These are phyloP conservation scores for Mallateleia sp. DNA, from an alignment of 2,888 invertebrate species.

Conservation along the genomic window DNA sequence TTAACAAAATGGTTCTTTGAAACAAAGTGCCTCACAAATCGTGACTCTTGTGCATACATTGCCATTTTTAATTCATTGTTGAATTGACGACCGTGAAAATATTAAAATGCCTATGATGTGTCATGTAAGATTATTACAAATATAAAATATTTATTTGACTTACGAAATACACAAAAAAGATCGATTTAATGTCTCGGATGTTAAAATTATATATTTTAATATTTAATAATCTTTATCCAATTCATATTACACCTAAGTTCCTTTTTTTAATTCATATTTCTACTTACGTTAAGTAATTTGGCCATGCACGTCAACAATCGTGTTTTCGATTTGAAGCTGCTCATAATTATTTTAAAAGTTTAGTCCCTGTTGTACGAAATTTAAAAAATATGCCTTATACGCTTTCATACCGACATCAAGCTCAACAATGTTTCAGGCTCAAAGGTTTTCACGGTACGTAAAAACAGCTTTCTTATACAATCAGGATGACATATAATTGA, in stretches of 20 bases:
- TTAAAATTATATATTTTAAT: slow-evolving; percentile 30
- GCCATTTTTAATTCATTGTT: slow-evolving; percentile 5
- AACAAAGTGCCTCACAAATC: slow-evolving; percentile 4
- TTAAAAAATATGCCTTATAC: too few species aligned
- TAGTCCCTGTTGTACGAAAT: slow-evolving; percentile 71
- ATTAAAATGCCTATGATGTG: not conserved
- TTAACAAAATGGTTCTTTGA: not conserved
- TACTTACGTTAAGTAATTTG: slow-evolving; percentile 71
- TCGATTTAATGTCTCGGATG: slow-evolving; percentile 47
- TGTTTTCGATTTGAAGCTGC: slow-evolving; percentile 74
- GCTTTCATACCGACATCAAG: too few species aligned
- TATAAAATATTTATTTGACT: slow-evolving; percentile 12
- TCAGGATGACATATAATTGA: too few species aligned
- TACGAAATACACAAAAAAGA: too few species aligned
- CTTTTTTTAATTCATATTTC: slow-evolving; percentile 77
- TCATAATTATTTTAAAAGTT: slow-evolving; percentile 69
- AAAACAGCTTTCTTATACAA: too few species aligned
- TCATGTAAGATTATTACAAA: not conserved
- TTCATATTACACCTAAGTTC: slow-evolving; percentile 67
- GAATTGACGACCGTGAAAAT: slow-evolving; percentile 9
- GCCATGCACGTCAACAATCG: slow-evolving; percentile 70
- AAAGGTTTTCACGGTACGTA: too few species aligned
- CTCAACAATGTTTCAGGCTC: too few species aligned
- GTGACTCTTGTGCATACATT: not conserved
- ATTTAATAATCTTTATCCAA: slow-evolving; percentile 54